Conservation (phyloP, 2,797 vertebrate species). For the Hydrolagus colliei region DNA sequence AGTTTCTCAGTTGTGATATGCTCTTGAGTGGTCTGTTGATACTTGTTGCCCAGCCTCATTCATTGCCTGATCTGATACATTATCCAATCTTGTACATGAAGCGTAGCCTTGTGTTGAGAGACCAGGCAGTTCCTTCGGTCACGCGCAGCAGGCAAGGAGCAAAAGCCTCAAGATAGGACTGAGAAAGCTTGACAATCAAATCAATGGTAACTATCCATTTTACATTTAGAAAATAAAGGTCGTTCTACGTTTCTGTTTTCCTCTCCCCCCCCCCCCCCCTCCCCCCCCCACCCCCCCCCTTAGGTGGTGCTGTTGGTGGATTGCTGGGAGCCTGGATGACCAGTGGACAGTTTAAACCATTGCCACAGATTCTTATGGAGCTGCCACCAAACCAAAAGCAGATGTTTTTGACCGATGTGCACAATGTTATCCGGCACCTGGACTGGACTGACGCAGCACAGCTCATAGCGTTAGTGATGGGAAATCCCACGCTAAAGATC, state of each 20-base stretch:
- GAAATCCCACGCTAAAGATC: slow-evolving; percentile 58
- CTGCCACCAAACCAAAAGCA: slow-evolving; percentile 62
- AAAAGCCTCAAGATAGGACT: not conserved
- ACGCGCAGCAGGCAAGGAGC: not conserved
- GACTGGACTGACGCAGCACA: slow-evolving; percentile 65
- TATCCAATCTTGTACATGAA: no score
- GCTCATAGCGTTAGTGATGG: slow-evolving; percentile 68
- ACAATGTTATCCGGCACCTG: slow-evolving; percentile 52
- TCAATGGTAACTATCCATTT: not conserved
- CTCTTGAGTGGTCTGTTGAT: no score
- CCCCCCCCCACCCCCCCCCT: not conserved
- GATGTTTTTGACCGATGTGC: slow-evolving; percentile 56
- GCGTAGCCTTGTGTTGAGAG: no score
- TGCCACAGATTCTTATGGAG: slow-evolving; percentile 80
- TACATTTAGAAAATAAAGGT: not conserved
- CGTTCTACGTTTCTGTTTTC: not conserved
- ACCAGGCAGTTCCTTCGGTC: not conserved
- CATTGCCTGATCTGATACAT: no score
- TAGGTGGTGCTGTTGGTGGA: slow-evolving; percentile 72
- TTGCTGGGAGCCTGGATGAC: slow-evolving; percentile 70
- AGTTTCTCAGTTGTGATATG: no score
- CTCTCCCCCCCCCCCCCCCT: not conserved
- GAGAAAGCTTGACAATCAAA: not conserved
- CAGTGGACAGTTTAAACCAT: slow-evolving; percentile 66
- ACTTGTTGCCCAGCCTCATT: no score